A percentile compares a stretch with the other conserved stretches of the same genome.
These are phyloP conservation scores for Hydractinia echinata DNA, from an alignment of 30 jellyfish, hydroid and myxozoan species.

Conservation along the genomic window DNA sequence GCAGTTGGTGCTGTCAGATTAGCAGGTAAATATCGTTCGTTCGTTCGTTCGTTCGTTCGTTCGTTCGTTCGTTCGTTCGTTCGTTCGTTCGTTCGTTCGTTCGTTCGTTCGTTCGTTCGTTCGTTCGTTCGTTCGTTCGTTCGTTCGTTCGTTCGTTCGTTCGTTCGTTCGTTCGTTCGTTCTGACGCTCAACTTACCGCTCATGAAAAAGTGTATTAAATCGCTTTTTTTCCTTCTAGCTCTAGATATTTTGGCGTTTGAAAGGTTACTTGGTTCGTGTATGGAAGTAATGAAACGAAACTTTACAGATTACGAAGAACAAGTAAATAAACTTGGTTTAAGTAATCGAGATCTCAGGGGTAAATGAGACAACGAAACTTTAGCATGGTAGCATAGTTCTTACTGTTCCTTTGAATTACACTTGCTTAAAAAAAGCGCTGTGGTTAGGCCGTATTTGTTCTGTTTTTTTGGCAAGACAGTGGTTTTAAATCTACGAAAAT, in stretches of 20 bases:
- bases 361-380: neutral
- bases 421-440: too few species aligned
- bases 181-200: neutral
- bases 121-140: neutral
- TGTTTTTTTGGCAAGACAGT: too few species aligned
- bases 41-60: slow-evolving; percentile 2
- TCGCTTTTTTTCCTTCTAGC: slow-evolving; percentile 31
- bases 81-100: neutral
- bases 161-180: slow-evolving; percentile 9
- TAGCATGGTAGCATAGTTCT: too few species aligned
- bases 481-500: too few species aligned
- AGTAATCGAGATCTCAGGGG: slow-evolving; percentile 84
- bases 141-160: neutral
- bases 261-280: slow-evolving; percentile 92
- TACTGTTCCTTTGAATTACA: too few species aligned
- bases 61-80: slow-evolving; percentile 11
- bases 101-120: neutral
- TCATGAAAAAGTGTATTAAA: neutral
- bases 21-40: slow-evolving; percentile 53
- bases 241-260: slow-evolving; percentile 83
- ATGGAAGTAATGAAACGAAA: slow-evolving; percentile 94
- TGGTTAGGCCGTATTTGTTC: too few species aligned
- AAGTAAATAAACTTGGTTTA: slow-evolving; percentile 73
- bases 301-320: slow-evolving; percentile 90
- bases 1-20: slow-evolving; percentile 72